Percentiles rank a stretch among this genome's conserved stretches.
Conservation (phyloP, 2,888 invertebrate species). For the Dastarcus helophoroides region DNA sequence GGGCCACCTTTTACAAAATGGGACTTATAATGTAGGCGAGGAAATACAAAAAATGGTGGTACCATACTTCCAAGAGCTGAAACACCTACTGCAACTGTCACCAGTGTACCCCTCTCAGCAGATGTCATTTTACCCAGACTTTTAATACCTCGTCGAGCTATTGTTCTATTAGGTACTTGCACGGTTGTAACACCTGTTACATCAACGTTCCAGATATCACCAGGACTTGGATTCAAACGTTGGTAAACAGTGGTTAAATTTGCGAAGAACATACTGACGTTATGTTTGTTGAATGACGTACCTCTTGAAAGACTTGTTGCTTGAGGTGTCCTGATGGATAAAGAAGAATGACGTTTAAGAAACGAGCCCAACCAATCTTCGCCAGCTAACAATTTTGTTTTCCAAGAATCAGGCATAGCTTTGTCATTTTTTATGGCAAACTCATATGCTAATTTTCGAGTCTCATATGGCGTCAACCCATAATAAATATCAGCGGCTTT, state of each 20-base stretch:
- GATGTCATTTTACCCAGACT: slow-evolving; percentile 19
- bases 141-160: slow-evolving; percentile 23
- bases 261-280: slow-evolving; percentile 18
- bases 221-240: slow-evolving; percentile 18
- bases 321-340: slow-evolving; percentile 15
- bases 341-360: slow-evolving; percentile 16
- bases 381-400: slow-evolving; percentile 4
- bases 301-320: slow-evolving; percentile 18
- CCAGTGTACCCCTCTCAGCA: slow-evolving; percentile 4
- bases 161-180: slow-evolving; percentile 26
- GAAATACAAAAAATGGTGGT: slow-evolving; percentile 7
- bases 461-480: slow-evolving; percentile 6
- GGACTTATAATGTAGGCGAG: too few relatives aligned
- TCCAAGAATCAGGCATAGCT: slow-evolving; percentile 1
- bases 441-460: slow-evolving; percentile 6
- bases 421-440: slow-evolving; percentile 3
- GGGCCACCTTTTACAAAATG: slow-evolving; percentile 14
- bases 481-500: slow-evolving; percentile 5
- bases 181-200: slow-evolving; percentile 33
- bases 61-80: slow-evolving; percentile 6
- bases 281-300: slow-evolving; percentile 18
- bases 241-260: slow-evolving; percentile 19
- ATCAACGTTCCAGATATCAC: slow-evolving; percentile 31
- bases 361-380: slow-evolving; percentile 10
- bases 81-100: slow-evolving; percentile 5